phyloP scores from a whole-genome alignment of 2,797 vertebrate species.

The Euthynnus affinis region DNA sequence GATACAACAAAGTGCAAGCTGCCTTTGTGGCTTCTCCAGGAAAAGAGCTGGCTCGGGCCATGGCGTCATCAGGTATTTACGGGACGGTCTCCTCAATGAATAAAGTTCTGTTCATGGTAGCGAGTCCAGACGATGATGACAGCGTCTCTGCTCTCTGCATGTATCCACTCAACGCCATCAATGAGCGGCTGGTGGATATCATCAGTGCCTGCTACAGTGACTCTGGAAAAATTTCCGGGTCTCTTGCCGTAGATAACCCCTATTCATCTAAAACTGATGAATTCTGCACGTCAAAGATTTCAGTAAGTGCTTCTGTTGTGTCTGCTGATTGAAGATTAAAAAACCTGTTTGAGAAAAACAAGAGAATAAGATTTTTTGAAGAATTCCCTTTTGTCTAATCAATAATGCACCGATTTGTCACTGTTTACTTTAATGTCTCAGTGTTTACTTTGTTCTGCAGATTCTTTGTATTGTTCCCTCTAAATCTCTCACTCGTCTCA shows the following conservation, averaged over 20 bases:
- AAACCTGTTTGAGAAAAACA: constrained; percentile 7
- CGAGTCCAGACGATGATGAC: constrained; percentile 75
- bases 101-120: constrained; percentile 86
- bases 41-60: constrained; percentile 78
- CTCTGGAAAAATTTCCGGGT: constrained; percentile 66
- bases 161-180: constrained; percentile 90
- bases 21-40: constrained; percentile 84
- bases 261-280: constrained; percentile 82
- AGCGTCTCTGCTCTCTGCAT: constrained; percentile 91
- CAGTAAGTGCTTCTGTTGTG: constrained; percentile 52
- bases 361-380: constrained; percentile 10
- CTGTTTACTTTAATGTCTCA: constrained; percentile 48
- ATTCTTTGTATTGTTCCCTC: constrained; percentile 25
- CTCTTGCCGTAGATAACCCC: constrained; percentile 89
- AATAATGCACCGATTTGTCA: constrained; percentile 53
- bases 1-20: constrained; percentile 85
- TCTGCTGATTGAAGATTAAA: constrained; percentile 3
- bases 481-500: constrained; percentile 28
- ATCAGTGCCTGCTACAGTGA: constrained; percentile 91
- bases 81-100: constrained; percentile 71
- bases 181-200: constrained; percentile 88
- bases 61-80: constrained; percentile 66
- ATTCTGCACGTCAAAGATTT: constrained; percentile 71
- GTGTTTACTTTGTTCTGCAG: constrained; percentile 36
- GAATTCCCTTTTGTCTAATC: constrained; percentile 37